phyloP scores from a whole-genome alignment of 2,113 vertebrate genomes.

The Meriones unguiculatus region DNA sequence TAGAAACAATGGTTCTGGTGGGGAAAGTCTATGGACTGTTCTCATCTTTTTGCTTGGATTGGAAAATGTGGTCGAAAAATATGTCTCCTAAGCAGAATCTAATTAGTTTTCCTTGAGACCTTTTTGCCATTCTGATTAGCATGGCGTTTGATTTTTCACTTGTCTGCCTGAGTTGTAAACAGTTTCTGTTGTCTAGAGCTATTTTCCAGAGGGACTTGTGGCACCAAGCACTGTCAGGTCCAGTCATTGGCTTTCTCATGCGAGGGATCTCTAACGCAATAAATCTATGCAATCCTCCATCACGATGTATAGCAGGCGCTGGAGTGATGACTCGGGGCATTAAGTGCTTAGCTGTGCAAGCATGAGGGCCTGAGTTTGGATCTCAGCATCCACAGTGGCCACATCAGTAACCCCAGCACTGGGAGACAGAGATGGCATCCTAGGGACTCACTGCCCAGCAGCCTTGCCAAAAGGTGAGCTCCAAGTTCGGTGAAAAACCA shows the following conservation, averaged over 20 bases:
- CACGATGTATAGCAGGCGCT: not conserved
- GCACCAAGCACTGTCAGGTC: not conserved
- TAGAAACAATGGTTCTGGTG: conserved; percentile 5
- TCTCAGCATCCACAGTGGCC: not conserved
- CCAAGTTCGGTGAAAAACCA: not conserved
- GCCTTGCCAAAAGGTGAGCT: not conserved
- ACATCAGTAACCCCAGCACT: not conserved
- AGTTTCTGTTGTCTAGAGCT: not conserved
- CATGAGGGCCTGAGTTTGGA: not conserved
- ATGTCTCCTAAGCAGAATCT: not conserved
- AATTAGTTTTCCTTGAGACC: conserved; percentile 58
- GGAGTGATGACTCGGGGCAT: not conserved
- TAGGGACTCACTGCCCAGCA: not conserved
- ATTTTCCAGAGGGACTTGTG: conserved; percentile 15
- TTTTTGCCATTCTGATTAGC: conserved; percentile 53
- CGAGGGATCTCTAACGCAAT: not conserved
- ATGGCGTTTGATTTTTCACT: not conserved
- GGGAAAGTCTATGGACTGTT: not conserved
- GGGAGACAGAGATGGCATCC: not conserved
- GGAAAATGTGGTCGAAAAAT: not conserved
- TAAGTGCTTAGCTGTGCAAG: not conserved
- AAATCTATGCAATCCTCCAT: not conserved
- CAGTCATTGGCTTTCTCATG: not conserved
- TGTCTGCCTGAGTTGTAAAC: conserved; percentile 20
- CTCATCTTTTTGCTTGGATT: conserved; percentile 6